phyloP scores from a whole-genome alignment of 2,888 invertebrate genomes.

The Choristoneura rosaceana region DNA sequence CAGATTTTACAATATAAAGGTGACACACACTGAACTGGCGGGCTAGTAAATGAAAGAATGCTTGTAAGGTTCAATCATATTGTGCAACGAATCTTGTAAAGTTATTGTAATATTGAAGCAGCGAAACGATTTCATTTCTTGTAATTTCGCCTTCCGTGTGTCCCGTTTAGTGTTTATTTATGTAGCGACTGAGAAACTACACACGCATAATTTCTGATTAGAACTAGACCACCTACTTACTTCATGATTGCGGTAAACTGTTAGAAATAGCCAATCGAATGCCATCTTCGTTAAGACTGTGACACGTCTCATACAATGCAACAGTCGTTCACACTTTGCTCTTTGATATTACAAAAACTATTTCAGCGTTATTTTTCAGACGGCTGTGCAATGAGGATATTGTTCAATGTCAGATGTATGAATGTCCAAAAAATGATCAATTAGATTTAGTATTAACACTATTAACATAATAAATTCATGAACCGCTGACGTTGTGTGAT shows the following conservation, averaged over 20 bases:
- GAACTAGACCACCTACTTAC: conserved; percentile 33
- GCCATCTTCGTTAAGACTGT: conserved; percentile 21
- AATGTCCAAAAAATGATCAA: conserved; percentile 80
- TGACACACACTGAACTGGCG: conserved; percentile 77
- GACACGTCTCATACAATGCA: conserved; percentile 25
- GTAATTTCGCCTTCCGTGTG: conserved; percentile 81
- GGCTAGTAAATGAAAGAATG: conserved; percentile 80
- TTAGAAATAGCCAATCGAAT: conserved; percentile 30
- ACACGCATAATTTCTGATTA: conserved; percentile 68
- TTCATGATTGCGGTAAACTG: conserved; percentile 31
- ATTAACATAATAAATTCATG: conserved; percentile 76
- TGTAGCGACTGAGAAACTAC: conserved; percentile 78
- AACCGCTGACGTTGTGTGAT: conserved; percentile 63
- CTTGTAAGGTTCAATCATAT: conserved; percentile 84
- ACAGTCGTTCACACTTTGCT: conserved; percentile 59
- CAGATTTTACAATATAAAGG: conserved; percentile 79
- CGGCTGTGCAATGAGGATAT: conserved; percentile 82
- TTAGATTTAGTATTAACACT: conserved; percentile 81
- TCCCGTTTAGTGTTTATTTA: conserved; percentile 75
- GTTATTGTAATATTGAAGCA: conserved; percentile 85
- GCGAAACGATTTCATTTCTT: conserved; percentile 80
- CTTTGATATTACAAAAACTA: conserved; percentile 85
- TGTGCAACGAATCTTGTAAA: conserved; percentile 85
- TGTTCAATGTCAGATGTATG: conserved; percentile 81
- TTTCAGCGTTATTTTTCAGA: conserved; percentile 79